These are phyloP conservation scores for Heteromurus nitidus DNA, from an alignment of 2,888 invertebrate species.

Conservation along the genomic window DNA sequence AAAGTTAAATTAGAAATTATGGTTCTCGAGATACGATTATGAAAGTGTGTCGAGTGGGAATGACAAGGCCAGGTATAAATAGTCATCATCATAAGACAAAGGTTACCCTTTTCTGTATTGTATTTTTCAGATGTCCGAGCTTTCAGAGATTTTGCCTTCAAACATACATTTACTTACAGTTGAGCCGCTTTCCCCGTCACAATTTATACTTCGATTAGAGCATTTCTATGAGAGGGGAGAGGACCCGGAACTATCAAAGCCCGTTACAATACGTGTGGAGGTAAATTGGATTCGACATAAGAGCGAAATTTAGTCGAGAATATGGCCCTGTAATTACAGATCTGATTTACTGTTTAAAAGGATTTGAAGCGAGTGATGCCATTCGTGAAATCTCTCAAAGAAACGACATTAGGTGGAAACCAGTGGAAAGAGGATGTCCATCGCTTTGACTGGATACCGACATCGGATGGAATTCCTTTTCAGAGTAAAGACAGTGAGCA, in stretches of 20 bases:
- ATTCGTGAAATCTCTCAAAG: constrained; percentile 78
- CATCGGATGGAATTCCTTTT: constrained; percentile 57
- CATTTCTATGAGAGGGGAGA: constrained; percentile 84
- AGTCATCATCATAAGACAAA: too few species aligned
- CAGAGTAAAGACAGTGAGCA: too few species aligned
- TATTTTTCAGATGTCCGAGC: constrained; percentile 30
- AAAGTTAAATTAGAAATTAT: too few species aligned
- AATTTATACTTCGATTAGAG: constrained; percentile 85
- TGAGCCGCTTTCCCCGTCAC: constrained; percentile 80
- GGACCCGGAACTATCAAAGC: constrained; percentile 78
- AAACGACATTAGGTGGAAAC: constrained; percentile 85
- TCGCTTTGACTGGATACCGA: constrained; percentile 78
- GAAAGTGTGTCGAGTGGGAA: too few species aligned
- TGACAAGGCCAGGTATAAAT: too few species aligned
- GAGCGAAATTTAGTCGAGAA: too few species aligned
- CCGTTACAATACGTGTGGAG: constrained; percentile 79
- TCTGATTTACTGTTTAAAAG: constrained; percentile 74
- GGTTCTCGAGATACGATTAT: too few species aligned
- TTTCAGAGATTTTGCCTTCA: constrained; percentile 78
- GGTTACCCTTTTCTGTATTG: too few species aligned
- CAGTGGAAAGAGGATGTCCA: constrained; percentile 79
- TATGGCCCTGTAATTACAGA: not conserved
- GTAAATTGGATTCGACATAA: too few species aligned
- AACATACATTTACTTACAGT: constrained; percentile 86
- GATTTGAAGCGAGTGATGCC: constrained; percentile 79